phyloP scores from a whole-genome alignment of 1,140 invertebrate species.

The Triops longicaudatus region DNA sequence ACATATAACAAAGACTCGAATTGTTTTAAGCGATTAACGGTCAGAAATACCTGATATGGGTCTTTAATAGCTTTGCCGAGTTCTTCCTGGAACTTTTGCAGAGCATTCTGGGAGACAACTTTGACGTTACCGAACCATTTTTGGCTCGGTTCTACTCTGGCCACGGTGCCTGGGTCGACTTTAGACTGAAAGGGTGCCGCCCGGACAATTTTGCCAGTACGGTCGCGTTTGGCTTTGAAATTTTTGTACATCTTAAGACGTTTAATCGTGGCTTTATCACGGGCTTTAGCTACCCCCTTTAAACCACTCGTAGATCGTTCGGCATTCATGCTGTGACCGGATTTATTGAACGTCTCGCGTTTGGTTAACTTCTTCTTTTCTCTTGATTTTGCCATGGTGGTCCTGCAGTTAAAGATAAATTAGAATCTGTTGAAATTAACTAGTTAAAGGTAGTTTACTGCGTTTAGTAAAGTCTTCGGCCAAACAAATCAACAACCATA shows the following conservation, averaged over 20 bases:
- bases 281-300: constrained; percentile 73
- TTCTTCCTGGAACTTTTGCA: constrained; percentile 96
- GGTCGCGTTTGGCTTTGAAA: constrained; percentile 88
- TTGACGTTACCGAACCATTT: constrained; percentile 96
- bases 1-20: background rate
- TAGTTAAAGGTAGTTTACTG: background rate
- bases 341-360: constrained; percentile 3
- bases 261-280: constrained; percentile 90
- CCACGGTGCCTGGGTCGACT: constrained; percentile 77
- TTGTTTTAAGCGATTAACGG: background rate
- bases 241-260: constrained; percentile 96
- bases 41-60: constrained; percentile 64
- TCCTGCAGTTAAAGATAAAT: background rate
- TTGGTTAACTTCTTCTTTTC: constrained; percentile 2
- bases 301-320: constrained; percentile 62
- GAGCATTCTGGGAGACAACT: constrained; percentile 67
- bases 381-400: background rate
- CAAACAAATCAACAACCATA: background rate
- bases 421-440: background rate
- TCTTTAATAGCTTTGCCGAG: constrained; percentile 88
- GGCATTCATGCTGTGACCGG: constrained; percentile 67
- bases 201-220: constrained; percentile 80
- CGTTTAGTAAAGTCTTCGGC: background rate
- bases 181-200: constrained; percentile 91
- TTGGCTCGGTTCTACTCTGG: constrained; percentile 91